Percentiles rank a stretch among this genome's conserved stretches.
Evolutionary conservation across 2,888 invertebrate species (phyloP).

Genomic region (Branchipolynoe longqiensis): DNA sequence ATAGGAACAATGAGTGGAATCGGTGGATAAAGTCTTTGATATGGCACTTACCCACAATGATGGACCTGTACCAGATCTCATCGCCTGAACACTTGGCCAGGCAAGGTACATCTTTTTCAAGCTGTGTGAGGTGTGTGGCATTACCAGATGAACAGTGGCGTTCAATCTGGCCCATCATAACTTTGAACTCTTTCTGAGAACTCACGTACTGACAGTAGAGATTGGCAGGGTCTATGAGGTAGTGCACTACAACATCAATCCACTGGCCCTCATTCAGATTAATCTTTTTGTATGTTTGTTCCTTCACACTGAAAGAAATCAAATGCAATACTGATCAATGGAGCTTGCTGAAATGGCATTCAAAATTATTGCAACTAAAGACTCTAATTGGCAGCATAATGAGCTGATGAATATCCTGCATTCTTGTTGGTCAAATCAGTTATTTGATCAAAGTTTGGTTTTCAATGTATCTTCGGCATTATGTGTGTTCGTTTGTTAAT

Average conservation of each 20-base stretch:
- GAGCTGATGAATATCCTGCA: no score
- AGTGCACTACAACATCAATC: constrained; percentile 70
- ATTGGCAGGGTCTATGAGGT: constrained; percentile 68
- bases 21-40: no score
- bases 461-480: no score
- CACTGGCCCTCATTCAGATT: constrained; percentile 61
- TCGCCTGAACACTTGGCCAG: constrained; percentile 74
- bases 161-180: constrained; percentile 71
- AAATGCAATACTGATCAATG: neutral
- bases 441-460: no score
- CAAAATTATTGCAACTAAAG: no score
- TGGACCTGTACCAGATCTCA: constrained; percentile 76
- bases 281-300: neutral
- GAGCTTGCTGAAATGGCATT: neutral
- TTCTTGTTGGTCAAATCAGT: no score
- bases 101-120: constrained; percentile 39
- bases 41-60: constrained; percentile 59
- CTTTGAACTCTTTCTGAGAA: constrained; percentile 19
- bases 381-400: no score
- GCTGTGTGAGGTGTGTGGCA: neutral
- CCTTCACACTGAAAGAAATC: neutral
- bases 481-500: no score
- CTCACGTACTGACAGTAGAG: constrained; percentile 71
- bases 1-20: no score
- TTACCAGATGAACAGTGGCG: constrained; percentile 32